phyloP scores from a whole-genome alignment of 2,113 vertebrate genomes.

The Bubo bubo region DNA sequence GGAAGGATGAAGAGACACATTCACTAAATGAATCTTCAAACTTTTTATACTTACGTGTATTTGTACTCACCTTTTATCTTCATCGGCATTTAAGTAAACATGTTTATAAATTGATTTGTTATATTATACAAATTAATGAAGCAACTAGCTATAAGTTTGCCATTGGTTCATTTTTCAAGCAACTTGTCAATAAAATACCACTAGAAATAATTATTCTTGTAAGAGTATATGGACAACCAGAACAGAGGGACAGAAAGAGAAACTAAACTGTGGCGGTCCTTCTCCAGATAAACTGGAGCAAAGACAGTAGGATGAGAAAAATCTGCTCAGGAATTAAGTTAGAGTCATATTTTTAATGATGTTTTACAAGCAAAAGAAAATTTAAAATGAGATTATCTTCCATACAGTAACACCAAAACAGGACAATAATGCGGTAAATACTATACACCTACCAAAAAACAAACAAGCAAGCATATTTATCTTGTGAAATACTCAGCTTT shows the following conservation, averaged over 20 bases:
- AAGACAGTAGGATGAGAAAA: not conserved
- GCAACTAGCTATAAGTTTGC: conserved; percentile 15
- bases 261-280: not conserved
- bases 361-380: not conserved
- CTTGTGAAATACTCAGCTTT: not conserved
- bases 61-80: not conserved
- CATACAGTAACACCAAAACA: not conserved
- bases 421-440: not conserved
- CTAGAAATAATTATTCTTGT: conserved; percentile 1
- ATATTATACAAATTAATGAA: conserved; percentile 32
- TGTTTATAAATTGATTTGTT: conserved; percentile 26
- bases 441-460: not conserved
- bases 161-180: not conserved
- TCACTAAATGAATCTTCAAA: not conserved
- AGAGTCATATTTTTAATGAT: not conserved
- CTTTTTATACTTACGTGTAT: not conserved
- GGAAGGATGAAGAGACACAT: not conserved
- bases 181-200: not conserved
- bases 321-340: not conserved
- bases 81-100: conserved; percentile 14
- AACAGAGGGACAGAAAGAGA: not conserved
- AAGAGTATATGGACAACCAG: not conserved
- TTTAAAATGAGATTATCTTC: not conserved
- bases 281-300: not conserved
- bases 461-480: not conserved